A percentile compares a stretch with the other conserved stretches of the same genome.
phyloP scores from a whole-genome alignment of 2,888 invertebrate genomes.

The Dolichomitus sp. region DNA sequence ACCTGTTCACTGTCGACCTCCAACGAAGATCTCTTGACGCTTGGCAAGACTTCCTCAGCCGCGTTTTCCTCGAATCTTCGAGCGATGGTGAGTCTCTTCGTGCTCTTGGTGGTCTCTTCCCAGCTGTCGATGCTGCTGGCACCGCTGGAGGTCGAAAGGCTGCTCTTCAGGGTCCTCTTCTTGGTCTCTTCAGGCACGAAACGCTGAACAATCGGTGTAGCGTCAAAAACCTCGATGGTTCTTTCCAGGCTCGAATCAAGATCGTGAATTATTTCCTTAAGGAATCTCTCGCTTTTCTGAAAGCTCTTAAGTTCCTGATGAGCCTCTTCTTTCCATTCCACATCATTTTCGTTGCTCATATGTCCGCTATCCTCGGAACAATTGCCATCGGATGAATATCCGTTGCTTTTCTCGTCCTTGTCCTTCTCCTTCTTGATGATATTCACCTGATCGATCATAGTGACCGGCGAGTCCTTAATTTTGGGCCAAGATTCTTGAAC shows the following conservation, averaged over 20 bases:
- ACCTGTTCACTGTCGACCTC: constrained; percentile 72
- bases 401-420: constrained; percentile 79
- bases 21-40: constrained; percentile 38
- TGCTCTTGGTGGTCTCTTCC: constrained; percentile 70
- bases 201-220: constrained; percentile 74
- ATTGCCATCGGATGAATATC: constrained; percentile 89
- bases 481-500: constrained; percentile 76
- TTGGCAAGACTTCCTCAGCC: constrained; percentile 27
- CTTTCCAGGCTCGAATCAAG: constrained; percentile 76
- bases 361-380: constrained; percentile 93
- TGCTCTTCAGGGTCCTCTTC: constrained; percentile 69
- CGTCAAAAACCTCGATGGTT: constrained; percentile 77
- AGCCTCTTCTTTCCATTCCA: constrained; percentile 80
- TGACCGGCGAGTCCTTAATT: constrained; percentile 62
- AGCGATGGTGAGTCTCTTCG: constrained; percentile 52
- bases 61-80: constrained; percentile 55
- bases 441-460: constrained; percentile 65
- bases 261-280: constrained; percentile 78
- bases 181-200: constrained; percentile 69
- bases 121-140: constrained; percentile 79
- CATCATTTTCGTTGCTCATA: constrained; percentile 92
- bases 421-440: constrained; percentile 51
- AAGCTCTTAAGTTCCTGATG: constrained; percentile 71
- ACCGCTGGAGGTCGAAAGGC: constrained; percentile 74
- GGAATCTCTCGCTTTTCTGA: constrained; percentile 75